Percentiles rank a stretch among this genome's conserved stretches.
Conservation (phyloP, 37 sponge, comb jelly and placozoan genomes). For the Chondrosia reniformis region DNA sequence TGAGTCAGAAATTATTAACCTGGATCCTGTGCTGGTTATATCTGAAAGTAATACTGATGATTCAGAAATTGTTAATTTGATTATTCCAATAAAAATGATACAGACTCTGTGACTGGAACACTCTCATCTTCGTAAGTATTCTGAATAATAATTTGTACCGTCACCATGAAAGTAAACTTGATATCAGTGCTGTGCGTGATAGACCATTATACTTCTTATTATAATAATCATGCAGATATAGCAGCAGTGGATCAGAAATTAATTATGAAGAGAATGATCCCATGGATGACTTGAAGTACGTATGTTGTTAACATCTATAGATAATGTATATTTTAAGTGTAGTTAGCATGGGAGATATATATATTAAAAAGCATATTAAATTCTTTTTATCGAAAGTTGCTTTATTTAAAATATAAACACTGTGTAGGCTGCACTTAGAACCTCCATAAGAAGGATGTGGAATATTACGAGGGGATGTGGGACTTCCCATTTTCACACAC, state of each 20-base stretch:
- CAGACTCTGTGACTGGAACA: neutral
- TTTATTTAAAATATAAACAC: neutral
- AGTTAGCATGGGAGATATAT: no score
- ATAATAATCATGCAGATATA: neutral
- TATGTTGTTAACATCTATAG: no score
- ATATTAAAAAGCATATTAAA: no score
- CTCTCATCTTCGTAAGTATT: no score
- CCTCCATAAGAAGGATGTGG: neutral
- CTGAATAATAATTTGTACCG: no score
- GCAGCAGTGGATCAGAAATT: constrained; percentile 3
- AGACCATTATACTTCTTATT: neutral
- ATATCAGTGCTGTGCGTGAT: neutral
- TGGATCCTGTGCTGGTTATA: no score
- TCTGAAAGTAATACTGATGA: no score
- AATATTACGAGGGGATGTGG: constrained; percentile 11
- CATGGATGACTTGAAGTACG: constrained; percentile 9
- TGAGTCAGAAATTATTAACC: no score
- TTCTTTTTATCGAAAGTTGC: neutral
- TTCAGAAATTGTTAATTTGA: constrained; percentile 8
- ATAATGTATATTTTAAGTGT: no score
- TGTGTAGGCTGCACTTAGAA: neutral
- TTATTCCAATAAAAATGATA: neutral
- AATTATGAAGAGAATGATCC: neutral
- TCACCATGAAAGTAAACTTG: no score
- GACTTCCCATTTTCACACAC: constrained; percentile 1